These are phyloP conservation scores for Neuroscelio doddi DNA, from an alignment of 2,888 invertebrate genomes.

Conservation along the genomic window DNA sequence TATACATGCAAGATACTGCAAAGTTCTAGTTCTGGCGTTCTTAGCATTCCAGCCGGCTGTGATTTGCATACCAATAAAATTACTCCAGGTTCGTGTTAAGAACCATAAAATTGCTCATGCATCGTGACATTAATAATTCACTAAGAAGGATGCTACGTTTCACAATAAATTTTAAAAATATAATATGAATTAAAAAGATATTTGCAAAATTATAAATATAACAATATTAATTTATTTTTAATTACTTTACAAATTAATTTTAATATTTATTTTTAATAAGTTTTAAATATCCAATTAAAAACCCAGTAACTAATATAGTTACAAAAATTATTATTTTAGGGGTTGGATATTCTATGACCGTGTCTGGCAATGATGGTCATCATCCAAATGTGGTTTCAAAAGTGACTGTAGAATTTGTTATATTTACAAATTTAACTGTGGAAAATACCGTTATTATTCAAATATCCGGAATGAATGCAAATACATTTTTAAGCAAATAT, in stretches of 20 bases:
- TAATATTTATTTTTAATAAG: no score
- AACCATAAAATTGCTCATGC: slow-evolving; percentile 43
- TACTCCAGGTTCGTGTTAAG: slow-evolving; percentile 74
- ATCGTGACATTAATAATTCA: slow-evolving; percentile 60
- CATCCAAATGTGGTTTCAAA: slow-evolving; percentile 91
- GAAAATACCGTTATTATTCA: slow-evolving; percentile 87
- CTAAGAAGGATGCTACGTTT: slow-evolving; percentile 11
- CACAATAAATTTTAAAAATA: no score
- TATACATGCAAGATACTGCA: slow-evolving; percentile 88
- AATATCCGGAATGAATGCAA: slow-evolving; percentile 82
- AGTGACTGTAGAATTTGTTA: slow-evolving; percentile 86
- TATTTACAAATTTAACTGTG: slow-evolving; percentile 86
- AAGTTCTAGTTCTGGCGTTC: slow-evolving; percentile 77
- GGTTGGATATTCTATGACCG: slow-evolving; percentile 83
- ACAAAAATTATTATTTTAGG: no score
- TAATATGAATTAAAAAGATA: no score
- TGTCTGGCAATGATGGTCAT: slow-evolving; percentile 92
- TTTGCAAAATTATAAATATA: no score
- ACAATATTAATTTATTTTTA: no score
- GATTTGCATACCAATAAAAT: slow-evolving; percentile 84
- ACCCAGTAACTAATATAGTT: no score
- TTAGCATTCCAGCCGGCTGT: slow-evolving; percentile 85
- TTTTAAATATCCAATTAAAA: no score
- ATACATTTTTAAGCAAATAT: slow-evolving; percentile 83
- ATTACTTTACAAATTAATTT: no score